phyloP scores from a whole-genome alignment of 2,113 vertebrate species.

The Tachysurus vachellii region DNA sequence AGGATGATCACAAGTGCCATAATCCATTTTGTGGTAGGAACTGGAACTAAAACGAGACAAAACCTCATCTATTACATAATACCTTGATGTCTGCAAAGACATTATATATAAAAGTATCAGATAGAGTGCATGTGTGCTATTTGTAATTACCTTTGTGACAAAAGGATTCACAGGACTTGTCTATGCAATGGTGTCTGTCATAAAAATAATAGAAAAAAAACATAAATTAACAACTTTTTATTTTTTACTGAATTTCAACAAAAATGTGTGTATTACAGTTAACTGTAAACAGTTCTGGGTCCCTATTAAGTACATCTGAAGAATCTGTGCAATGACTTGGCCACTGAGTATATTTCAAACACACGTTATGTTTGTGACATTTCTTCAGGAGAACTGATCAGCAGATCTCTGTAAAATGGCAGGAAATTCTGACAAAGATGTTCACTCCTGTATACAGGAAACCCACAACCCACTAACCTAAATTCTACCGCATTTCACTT shows the following conservation, averaged over 20 bases:
- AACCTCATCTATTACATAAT: neutral
- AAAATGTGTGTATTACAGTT: neutral
- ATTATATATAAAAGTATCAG: neutral
- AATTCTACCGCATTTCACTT: slow-evolving; percentile 37
- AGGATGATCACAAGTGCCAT: neutral
- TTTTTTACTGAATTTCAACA: neutral
- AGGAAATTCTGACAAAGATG: slow-evolving; percentile 50
- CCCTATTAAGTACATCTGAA: neutral
- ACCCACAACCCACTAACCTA: slow-evolving; percentile 58
- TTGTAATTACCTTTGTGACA: neutral
- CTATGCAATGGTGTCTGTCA: slow-evolving; percentile 16
- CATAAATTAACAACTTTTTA: neutral
- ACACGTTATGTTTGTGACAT: slow-evolving; percentile 6
- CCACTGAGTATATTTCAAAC: neutral
- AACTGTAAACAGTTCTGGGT: neutral
- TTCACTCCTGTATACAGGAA: slow-evolving; percentile 50
- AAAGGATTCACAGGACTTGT: slow-evolving; percentile 13
- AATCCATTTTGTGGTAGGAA: fast-evolving
- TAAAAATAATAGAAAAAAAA: neutral
- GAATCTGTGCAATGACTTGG: slow-evolving; percentile 7
- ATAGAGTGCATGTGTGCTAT: neutral
- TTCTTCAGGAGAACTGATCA: slow-evolving; percentile 16
- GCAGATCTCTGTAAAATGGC: slow-evolving; percentile 45
- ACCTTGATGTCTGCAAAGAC: neutral
- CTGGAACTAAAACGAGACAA: slow-evolving; percentile 10